These are phyloP conservation scores for Cotesia chilonis DNA, from an alignment of 1,140 invertebrate species.

Conservation along the genomic window DNA sequence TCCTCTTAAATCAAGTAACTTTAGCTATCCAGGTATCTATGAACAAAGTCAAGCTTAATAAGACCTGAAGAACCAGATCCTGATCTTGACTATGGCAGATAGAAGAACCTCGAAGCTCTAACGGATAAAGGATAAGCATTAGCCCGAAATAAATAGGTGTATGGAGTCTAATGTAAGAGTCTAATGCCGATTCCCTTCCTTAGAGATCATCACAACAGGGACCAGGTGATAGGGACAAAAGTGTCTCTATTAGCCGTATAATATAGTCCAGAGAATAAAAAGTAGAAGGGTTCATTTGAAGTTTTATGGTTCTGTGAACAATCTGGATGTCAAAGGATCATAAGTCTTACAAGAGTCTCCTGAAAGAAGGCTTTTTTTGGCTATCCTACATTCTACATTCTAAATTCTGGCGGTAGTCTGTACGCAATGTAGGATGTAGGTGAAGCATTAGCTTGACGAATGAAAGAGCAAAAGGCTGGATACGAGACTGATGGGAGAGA, in stretches of 20 bases:
- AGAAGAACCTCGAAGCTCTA: not conserved
- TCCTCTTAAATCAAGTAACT: slow-evolving; percentile 2
- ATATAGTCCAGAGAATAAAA: too few species aligned
- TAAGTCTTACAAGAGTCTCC: slow-evolving; percentile 16
- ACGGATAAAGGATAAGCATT: slow-evolving; percentile 32
- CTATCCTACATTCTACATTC: not conserved
- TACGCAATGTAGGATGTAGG: slow-evolving; percentile 47
- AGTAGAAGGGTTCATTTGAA: slow-evolving; percentile 51
- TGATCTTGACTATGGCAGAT: not conserved
- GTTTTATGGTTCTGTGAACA: slow-evolving; percentile 63
- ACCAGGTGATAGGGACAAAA: slow-evolving; percentile 55
- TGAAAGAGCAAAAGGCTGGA: slow-evolving; percentile 34
- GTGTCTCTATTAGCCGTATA: slow-evolving; percentile 50
- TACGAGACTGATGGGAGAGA: not conserved
- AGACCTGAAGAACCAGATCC: not conserved
- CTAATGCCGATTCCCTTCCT: slow-evolving; percentile 21
- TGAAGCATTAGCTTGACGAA: slow-evolving; percentile 49
- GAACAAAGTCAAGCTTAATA: slow-evolving; percentile 20
- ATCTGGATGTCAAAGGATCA: slow-evolving; percentile 51
- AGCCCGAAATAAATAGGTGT: slow-evolving; percentile 32
- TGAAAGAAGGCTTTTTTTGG: slow-evolving; percentile 16
- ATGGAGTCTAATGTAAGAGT: slow-evolving; percentile 16
- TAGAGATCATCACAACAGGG: not conserved
- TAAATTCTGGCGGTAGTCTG: slow-evolving; percentile 8
- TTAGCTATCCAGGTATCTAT: not conserved